Evolutionary conservation across 2,888 invertebrate genomes (phyloP), one percentile per base, ranked within the genome.

Genomic region (Pollenia griseotomentosa): DNA sequence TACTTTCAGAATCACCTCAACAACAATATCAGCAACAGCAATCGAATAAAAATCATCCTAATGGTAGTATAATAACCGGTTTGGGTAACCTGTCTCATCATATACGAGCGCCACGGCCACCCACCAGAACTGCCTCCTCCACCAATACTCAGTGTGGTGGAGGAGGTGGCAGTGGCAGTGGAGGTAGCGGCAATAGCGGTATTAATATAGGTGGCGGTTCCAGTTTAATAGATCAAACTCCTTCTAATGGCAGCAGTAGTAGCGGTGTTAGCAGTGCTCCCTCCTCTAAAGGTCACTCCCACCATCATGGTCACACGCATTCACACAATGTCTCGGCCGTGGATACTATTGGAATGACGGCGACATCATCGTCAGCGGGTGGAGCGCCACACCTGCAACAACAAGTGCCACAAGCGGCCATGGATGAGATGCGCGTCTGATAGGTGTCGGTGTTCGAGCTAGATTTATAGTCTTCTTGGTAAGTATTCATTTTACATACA

Each of bases 351-450:
- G 89, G 90, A 55, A 89, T 91, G 92, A 94, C 90, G 85, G 88
- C 90, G 55, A 93, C 94, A 1, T 93, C 94, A 68, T 70, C 89
- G 14, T n/a, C 88, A 23, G 44, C 84, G 23, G 80, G 79, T 42
- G 92, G 93, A 87, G 90, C 86, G 71, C 71, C 93, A 94, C 63
- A 94, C 93, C 10, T 95, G 93, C 87, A 95, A 93, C 88, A 95
- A 94, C 90, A 94, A 93, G 95, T 97, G 93, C 97, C 96, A 73
- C 96, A 97, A 93, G 97, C 97, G 89, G 96, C 97, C 87, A 97
- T 97, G 94, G 97, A 96, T 93, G 97, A 97, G 94, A 97, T 97
- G 97, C 95, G 97, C 94, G 97, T 97, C 96, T 97, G 97, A 97
- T 96, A 93, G 93, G 93, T 92, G 89, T 91, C 93, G 92, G 92